phyloP scores from a whole-genome alignment of 1,140 invertebrate genomes.

The Mycetomoellerius zeteki region DNA sequence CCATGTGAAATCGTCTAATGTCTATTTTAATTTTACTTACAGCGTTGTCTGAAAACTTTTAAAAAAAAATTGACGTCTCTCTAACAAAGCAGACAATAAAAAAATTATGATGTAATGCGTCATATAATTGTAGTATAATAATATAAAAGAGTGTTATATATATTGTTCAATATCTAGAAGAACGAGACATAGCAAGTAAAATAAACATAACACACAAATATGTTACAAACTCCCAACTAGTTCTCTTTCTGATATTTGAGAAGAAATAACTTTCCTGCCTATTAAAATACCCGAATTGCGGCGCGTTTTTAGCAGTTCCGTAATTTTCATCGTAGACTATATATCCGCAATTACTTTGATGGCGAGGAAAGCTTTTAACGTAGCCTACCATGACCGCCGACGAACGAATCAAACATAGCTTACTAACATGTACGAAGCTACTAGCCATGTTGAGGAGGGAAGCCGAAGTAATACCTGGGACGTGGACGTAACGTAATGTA shows the following conservation, averaged over 20 bases:
- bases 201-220: conserved; percentile 7
- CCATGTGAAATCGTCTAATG: too few relatives aligned
- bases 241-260: conserved; percentile 2
- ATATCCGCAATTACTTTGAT: conserved; percentile 81
- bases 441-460: conserved; percentile 71
- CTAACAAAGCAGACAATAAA: neutral
- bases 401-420: conserved; percentile 73
- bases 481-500: conserved; percentile 75
- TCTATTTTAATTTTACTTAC: neutral
- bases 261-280: conserved; percentile 59
- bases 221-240: neutral
- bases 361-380: conserved; percentile 82
- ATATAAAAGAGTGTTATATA: neutral
- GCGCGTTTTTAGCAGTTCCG: conserved; percentile 76
- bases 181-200: neutral
- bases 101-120: neutral
- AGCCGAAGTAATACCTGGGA: conserved; percentile 76
- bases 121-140: neutral
- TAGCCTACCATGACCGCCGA: conserved; percentile 70
- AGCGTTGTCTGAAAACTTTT: neutral
- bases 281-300: conserved; percentile 79
- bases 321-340: conserved; percentile 72
- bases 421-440: conserved; percentile 68
- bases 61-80: neutral
- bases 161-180: neutral